Evolutionary conservation across 2,797 vertebrate genomes (phyloP).

Genomic region (Pangasius sanitwongsei): DNA sequence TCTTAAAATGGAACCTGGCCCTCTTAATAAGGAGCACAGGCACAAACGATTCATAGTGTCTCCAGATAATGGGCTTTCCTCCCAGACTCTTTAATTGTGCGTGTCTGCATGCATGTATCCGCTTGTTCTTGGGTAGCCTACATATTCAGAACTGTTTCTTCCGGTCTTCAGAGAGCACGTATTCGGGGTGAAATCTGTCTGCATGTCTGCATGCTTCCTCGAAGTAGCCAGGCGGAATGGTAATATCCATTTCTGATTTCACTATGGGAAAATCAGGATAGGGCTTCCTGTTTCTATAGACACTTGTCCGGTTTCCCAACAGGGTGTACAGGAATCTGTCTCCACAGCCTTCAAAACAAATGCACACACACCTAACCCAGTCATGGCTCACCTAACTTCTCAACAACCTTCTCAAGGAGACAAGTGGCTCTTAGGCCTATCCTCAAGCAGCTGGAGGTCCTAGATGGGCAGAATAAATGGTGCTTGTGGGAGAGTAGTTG

Average conservation of each 20-base stretch:
- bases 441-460: slow-evolving; percentile 18
- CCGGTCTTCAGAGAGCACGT: slow-evolving; percentile 27
- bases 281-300: slow-evolving; percentile 77
- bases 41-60: slow-evolving; percentile 38
- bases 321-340: slow-evolving; percentile 62
- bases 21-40: slow-evolving; percentile 48
- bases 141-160: not conserved
- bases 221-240: slow-evolving; percentile 41
- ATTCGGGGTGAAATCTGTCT: slow-evolving; percentile 12
- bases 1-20: slow-evolving; percentile 45
- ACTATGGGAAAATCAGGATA: slow-evolving; percentile 76
- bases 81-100: slow-evolving; percentile 32
- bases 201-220: slow-evolving; percentile 15
- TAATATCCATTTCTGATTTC: slow-evolving; percentile 60
- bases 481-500: slow-evolving; percentile 27
- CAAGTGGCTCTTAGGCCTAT: slow-evolving; percentile 37
- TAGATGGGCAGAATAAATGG: slow-evolving; percentile 19
- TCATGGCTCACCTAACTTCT: slow-evolving; percentile 39
- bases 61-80: slow-evolving; percentile 50
- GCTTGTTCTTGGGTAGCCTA: slow-evolving; percentile 15
- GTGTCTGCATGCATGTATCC: slow-evolving; percentile 26
- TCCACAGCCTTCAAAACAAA: slow-evolving; percentile 58
- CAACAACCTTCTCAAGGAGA: slow-evolving; percentile 6
- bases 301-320: slow-evolving; percentile 76
- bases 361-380: slow-evolving; percentile 31